Evolutionary conservation across 2,888 invertebrate genomes (phyloP).

Genomic region (Caenorhabditis plicata): DNA sequence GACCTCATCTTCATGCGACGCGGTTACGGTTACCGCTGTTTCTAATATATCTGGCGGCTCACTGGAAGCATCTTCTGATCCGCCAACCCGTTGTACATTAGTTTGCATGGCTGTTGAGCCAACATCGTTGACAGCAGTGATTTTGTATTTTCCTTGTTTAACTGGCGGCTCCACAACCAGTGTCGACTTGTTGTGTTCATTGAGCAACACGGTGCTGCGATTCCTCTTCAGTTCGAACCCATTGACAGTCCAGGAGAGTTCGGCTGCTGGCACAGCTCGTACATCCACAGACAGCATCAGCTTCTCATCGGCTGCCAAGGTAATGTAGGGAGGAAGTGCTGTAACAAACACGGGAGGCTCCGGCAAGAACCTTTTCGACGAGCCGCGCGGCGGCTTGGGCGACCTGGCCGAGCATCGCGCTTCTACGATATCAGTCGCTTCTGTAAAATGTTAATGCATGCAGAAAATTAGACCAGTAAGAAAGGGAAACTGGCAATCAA

Average conservation of each 20-base stretch:
- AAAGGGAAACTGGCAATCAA: constrained; percentile 1
- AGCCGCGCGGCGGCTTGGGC: constrained; percentile 22
- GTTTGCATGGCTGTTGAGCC: constrained; percentile 42
- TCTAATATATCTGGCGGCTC: constrained; percentile 49
- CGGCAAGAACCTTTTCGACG: constrained; percentile 44
- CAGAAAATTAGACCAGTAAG: constrained; percentile 12
- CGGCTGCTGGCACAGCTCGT: constrained; percentile 58
- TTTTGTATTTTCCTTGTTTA: constrained; percentile 55
- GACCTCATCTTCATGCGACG: constrained; percentile 26
- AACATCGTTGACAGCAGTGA: constrained; percentile 52
- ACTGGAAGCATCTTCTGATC: constrained; percentile 21
- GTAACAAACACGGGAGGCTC: constrained; percentile 54
- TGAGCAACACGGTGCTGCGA: constrained; percentile 40
- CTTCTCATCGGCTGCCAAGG: constrained; percentile 45
- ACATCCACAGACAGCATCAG: constrained; percentile 58
- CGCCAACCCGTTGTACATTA: constrained; percentile 38
- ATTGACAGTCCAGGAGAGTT: constrained; percentile 68
- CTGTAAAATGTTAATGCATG: constrained; percentile 9
- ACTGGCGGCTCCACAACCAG: constrained; percentile 57
- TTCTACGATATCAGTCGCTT: constrained; percentile 28
- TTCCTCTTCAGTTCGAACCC: constrained; percentile 66
- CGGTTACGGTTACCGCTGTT: constrained; percentile 44
- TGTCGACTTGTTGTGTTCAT: constrained; percentile 57
- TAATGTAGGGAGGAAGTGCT: constrained; percentile 41
- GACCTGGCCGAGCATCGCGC: constrained; percentile 15